phyloP scores from a whole-genome alignment of 2,113 vertebrate genomes.

The Mormoops blainvillei region DNA sequence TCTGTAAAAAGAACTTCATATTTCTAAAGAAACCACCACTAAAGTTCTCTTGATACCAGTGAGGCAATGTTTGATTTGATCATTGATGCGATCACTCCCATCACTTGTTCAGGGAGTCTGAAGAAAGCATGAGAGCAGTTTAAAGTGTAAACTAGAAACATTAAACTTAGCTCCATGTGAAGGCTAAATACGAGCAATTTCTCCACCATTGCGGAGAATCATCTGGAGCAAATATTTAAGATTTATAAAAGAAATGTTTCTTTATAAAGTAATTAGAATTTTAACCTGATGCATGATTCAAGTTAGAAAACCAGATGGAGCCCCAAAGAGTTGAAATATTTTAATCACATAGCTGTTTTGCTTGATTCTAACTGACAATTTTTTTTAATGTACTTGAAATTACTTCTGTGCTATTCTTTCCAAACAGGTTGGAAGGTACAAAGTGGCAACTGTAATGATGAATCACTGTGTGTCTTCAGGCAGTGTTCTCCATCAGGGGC shows the following conservation, averaged over 20 bases:
- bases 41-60: neutral
- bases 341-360: slow-evolving; percentile 38
- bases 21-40: slow-evolving; percentile 44
- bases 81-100: neutral
- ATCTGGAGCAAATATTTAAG: slow-evolving; percentile 46
- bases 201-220: neutral
- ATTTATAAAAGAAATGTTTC: slow-evolving; percentile 33
- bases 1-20: slow-evolving; percentile 64
- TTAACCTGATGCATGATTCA: slow-evolving; percentile 49
- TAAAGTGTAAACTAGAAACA: slow-evolving; percentile 17
- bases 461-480: neutral
- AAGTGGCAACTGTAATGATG: neutral
- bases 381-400: neutral
- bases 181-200: neutral
- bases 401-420: neutral
- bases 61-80: neutral
- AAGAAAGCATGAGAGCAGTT: neutral
- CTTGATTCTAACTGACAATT: neutral
- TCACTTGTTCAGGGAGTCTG: neutral
- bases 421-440: slow-evolving; percentile 22
- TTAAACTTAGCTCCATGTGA: neutral
- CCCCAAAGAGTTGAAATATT: slow-evolving; percentile 47
- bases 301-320: slow-evolving; percentile 39
- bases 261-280: slow-evolving; percentile 33
- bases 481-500: slow-evolving; percentile 60